Conservation (phyloP, 2,888 invertebrate genomes). For the Platynereis dumerilii region DNA sequence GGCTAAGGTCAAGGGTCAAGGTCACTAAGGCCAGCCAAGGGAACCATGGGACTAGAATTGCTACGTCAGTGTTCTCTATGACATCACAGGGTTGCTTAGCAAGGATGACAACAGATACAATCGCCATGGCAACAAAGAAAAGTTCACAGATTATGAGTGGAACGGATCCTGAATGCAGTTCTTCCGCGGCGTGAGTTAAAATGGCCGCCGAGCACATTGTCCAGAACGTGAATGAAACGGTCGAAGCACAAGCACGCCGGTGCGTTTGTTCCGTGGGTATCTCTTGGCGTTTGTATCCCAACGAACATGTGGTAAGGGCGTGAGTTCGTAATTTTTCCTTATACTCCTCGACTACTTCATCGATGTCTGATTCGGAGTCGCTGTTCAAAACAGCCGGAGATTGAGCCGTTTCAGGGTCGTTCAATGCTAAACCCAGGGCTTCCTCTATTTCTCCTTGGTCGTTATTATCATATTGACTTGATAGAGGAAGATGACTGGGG, state of each 20-base stretch:
- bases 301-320: conserved; percentile 16
- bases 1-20: background rate
- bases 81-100: background rate
- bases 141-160: background rate
- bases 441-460: too few relatives aligned
- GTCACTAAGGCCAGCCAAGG: background rate
- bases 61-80: background rate
- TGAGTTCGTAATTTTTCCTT: conserved; percentile 13
- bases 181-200: background rate
- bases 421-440: too few relatives aligned
- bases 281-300: background rate
- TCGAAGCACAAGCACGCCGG: background rate
- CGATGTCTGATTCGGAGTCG: conserved; percentile 21
- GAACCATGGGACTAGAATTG: background rate
- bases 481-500: background rate
- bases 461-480: too few relatives aligned
- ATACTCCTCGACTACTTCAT: conserved; percentile 25
- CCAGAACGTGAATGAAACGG: background rate
- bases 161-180: background rate
- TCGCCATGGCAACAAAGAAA: background rate
- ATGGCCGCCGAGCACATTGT: background rate
- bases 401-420: too few relatives aligned
- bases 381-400: background rate
- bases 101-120: conserved; percentile 1
- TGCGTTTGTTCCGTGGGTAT: conserved; percentile 9